These are phyloP conservation scores for Musca vetustissima DNA, from an alignment of 1,140 invertebrate genomes.

Conservation along the genomic window DNA sequence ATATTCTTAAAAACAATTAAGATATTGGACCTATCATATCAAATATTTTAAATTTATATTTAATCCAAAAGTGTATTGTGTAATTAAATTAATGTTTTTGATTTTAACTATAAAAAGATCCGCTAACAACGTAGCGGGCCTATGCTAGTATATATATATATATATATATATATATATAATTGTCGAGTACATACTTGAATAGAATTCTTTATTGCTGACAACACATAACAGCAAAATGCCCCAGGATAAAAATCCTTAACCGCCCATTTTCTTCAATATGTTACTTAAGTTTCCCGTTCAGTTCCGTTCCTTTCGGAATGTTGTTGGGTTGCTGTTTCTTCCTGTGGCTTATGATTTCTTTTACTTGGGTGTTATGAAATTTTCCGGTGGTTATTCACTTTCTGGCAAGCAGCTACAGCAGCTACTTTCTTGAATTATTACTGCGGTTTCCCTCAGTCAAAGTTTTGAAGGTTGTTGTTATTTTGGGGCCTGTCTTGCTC, in stretches of 20 bases:
- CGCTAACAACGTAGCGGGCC: too few species aligned
- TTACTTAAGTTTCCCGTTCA: constrained; percentile 8
- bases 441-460: constrained; percentile 9
- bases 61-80: too few species aligned
- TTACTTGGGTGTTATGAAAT: background rate
- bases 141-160: too few species aligned
- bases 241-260: constrained; percentile 23
- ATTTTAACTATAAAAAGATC: too few species aligned
- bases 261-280: constrained; percentile 28
- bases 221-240: constrained; percentile 33
- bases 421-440: constrained; percentile 21
- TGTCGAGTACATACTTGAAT: constrained; percentile 47
- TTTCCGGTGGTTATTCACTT: too few species aligned
- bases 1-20: too few species aligned
- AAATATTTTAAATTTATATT: too few species aligned
- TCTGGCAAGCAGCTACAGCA: constrained; percentile 2
- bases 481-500: background rate
- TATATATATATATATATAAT: too few species aligned
- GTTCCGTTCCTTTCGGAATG: background rate
- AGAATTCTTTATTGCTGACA: constrained; percentile 40
- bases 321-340: background rate
- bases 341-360: background rate
- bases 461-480: background rate
- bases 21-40: too few species aligned
- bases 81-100: too few species aligned